Evolutionary conservation across 2,113 vertebrate genomes (phyloP), one percentile per base, ranked within the genome.

Genomic region (Anthoscopus minutus): DNA sequence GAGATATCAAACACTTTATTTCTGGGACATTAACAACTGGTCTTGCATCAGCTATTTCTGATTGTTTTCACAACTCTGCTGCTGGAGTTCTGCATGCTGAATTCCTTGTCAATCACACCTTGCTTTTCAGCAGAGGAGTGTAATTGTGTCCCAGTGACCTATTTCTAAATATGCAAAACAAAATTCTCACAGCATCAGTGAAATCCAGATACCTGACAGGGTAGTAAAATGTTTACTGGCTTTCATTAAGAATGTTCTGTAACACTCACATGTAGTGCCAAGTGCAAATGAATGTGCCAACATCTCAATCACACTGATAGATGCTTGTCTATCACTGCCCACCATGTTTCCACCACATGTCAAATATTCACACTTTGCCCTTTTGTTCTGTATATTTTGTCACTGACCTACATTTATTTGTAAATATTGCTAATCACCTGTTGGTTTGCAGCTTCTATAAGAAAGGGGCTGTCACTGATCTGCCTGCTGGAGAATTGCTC

Each of bases 121-220:
- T 66, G 64, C 80, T 86, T 86, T 88, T 60, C 89, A 60, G 79
- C 66, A 56, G 33, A 81, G 50, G 47, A 91, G 20, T 6, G 18
- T 18, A 88, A 74, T 64, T 1, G 1, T 56, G 92, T 84, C 93
- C 95, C 89, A 95, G 86, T 95, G 80, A 95, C 94, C 95, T 90
- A 96, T 81, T 96, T 96, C 90, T 94, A 19, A 64, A 86, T 74
- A 94, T 64, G 86, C 60, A 96, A 81, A 96, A 58, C 82, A 93
- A 77, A 37, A 35, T 95, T 86, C 61, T 76, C 1, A 12, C 57
- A 84, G 85, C 82, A 83, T 56, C 51, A 40, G 76, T 93, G 95
- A 94, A 78, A 88, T 94, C 56, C 77, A 74, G 72, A n/a, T 78
- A 86, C 33, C 71, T 95, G 94, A 27, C 88, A 96, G 81, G 1